These are phyloP conservation scores for Schizopygopsis malacanthus DNA, from an alignment of 2,797 vertebrate genomes.

Conservation along the genomic window DNA sequence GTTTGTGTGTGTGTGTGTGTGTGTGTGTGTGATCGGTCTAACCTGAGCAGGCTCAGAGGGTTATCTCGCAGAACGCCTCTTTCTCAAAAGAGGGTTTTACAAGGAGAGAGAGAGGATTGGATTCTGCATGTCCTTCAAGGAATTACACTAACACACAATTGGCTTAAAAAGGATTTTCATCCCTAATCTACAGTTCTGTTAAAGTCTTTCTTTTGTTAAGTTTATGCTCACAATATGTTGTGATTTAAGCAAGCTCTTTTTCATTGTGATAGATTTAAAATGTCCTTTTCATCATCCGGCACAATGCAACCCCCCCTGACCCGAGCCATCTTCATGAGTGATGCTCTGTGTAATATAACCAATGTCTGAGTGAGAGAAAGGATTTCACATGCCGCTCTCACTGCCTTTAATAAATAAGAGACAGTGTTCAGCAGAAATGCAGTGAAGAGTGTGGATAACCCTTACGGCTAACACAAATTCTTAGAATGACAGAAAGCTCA, in stretches of 20 bases:
- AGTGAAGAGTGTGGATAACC: slow-evolving; percentile 39
- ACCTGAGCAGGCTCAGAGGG: slow-evolving; percentile 38
- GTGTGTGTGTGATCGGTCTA: slow-evolving; percentile 11
- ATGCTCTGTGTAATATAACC: slow-evolving; percentile 45
- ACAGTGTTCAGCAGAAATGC: slow-evolving; percentile 14
- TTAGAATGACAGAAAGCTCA: slow-evolving; percentile 76
- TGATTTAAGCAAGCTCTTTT: slow-evolving; percentile 44
- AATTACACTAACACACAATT: slow-evolving; percentile 55
- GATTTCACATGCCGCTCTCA: slow-evolving; percentile 37
- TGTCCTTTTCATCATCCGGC: slow-evolving; percentile 46
- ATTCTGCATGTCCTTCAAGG: slow-evolving; percentile 49
- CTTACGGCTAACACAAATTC: slow-evolving; percentile 44
- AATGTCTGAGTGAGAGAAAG: slow-evolving; percentile 41
- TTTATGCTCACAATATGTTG: slow-evolving; percentile 48
- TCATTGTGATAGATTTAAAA: slow-evolving; percentile 48
- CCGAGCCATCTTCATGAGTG: slow-evolving; percentile 43
- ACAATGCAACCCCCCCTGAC: slow-evolving; percentile 31
- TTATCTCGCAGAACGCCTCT: slow-evolving; percentile 44
- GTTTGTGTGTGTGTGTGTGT: not conserved
- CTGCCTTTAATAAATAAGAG: slow-evolving; percentile 40
- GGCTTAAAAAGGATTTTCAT: slow-evolving; percentile 62
- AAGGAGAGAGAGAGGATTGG: slow-evolving; percentile 48
- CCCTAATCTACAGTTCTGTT: slow-evolving; percentile 56
- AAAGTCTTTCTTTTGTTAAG: slow-evolving; percentile 47
- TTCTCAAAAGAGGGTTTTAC: slow-evolving; percentile 51